phyloP scores from a whole-genome alignment of 1,140 invertebrate species.

The Brachionus asplanchnoidis region DNA sequence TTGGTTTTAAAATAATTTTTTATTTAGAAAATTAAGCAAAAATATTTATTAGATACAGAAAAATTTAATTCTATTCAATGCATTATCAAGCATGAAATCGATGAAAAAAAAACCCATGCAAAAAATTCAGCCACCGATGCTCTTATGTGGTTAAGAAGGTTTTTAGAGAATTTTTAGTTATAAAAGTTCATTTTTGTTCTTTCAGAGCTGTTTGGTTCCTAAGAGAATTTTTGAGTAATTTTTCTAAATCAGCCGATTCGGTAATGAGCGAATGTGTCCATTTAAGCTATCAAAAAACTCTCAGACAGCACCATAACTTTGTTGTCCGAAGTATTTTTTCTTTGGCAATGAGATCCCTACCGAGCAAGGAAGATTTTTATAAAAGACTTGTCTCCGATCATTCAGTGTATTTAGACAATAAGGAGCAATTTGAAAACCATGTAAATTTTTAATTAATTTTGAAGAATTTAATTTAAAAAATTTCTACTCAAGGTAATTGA shows the following conservation, averaged over 20 bases:
- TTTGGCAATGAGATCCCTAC: slow-evolving; percentile 41
- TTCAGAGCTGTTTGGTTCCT: slow-evolving; percentile 40
- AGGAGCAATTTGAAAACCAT: not conserved
- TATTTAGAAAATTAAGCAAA: slow-evolving; percentile 34
- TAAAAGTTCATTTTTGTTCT: not conserved
- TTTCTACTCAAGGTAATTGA: not conserved
- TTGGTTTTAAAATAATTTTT: not conserved
- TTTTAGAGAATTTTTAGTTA: not conserved
- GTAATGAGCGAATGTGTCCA: slow-evolving; percentile 41
- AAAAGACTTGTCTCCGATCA: slow-evolving; percentile 21
- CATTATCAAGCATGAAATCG: slow-evolving; percentile 17
- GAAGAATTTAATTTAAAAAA: not conserved
- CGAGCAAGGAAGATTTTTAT: slow-evolving; percentile 21
- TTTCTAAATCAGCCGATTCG: slow-evolving; percentile 16
- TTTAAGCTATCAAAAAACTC: slow-evolving; percentile 39
- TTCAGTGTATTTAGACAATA: not conserved
- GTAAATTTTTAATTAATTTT: not conserved
- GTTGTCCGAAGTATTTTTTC: slow-evolving; percentile 43
- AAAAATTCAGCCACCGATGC: slow-evolving; percentile 43
- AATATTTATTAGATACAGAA: slow-evolving; percentile 1
- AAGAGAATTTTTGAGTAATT: slow-evolving; percentile 36
- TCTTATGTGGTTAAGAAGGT: slow-evolving; percentile 43
- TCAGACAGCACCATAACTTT: slow-evolving; percentile 43
- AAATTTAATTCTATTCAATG: not conserved
- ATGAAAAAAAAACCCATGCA: not conserved